A percentile compares a stretch with the other conserved stretches of the same genome.
These are phyloP conservation scores for Patella pellucida DNA, from an alignment of 2,888 invertebrate species.

Conservation along the genomic window DNA sequence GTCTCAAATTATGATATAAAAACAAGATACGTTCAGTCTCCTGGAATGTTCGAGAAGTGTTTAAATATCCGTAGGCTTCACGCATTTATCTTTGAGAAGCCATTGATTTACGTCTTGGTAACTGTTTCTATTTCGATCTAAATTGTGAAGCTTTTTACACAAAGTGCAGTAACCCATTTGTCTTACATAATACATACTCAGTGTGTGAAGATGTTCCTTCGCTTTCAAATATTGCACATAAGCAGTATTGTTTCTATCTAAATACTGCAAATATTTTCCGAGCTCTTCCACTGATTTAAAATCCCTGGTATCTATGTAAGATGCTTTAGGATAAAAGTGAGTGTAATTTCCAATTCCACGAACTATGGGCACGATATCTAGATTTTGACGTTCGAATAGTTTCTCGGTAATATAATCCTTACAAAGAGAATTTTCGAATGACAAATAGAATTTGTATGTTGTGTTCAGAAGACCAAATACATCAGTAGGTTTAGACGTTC, in stretches of 20 bases:
- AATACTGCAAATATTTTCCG: conserved; percentile 17
- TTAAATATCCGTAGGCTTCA: no score
- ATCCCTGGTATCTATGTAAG: conserved; percentile 62
- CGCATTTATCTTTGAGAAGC: background rate
- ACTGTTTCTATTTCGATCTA: conserved; percentile 22
- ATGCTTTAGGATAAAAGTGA: conserved; percentile 52
- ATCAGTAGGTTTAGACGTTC: background rate
- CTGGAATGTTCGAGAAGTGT: no score
- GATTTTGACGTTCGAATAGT: conserved; percentile 46
- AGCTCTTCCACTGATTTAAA: conserved; percentile 49
- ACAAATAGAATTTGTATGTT: conserved; percentile 57
- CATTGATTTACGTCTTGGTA: conserved; percentile 21
- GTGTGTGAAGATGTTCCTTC: conserved; percentile 22
- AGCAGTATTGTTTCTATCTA: conserved; percentile 24
- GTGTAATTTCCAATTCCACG: conserved; percentile 60
- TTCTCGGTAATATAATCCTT: conserved; percentile 65
- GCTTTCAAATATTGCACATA: conserved; percentile 28
- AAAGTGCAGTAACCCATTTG: conserved; percentile 25
- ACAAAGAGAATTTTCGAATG: conserved; percentile 63
- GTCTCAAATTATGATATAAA: no score
- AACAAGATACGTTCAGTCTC: no score
- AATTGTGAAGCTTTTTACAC: conserved; percentile 33
- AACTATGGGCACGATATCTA: conserved; percentile 58
- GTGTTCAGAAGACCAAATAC: conserved; percentile 22
- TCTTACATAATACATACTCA: background rate